Evolutionary conservation across 1,140 invertebrate genomes (phyloP), one percentile per base, ranked within the genome.

Genomic region (Bombus affinis): DNA sequence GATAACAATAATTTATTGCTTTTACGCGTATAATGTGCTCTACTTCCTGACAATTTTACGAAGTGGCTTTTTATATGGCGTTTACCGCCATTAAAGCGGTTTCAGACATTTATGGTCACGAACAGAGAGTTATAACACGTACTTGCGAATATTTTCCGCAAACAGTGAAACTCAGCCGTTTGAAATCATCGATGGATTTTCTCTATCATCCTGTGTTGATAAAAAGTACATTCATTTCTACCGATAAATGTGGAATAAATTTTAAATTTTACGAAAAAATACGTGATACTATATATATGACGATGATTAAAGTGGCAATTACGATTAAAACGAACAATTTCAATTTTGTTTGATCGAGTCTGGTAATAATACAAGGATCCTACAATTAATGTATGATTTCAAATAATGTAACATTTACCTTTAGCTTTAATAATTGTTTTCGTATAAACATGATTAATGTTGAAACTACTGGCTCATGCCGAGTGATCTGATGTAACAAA

Each of bases 111-210:
- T 35, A 15, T 42, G 28, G 75, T 18, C n/a, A 47, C 37, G 53
- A 74, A 47, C 2, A 65, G 32, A n/a, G 22, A 65, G 65, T 37
- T 71, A 53, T 25, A 39, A 28, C 37, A 59, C 71, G 47, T 39
- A 28, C 37, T 10, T 39, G 53, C 39, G 57, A 47, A 6, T 73
- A 28, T 1, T 32, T 62, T 13, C 39, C 66, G 47, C 42, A 71
- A 85, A 89, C 70, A 42, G 6, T 42, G 13, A 72, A 72, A 39
- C 81, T 68, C 47, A 22, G 47, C 6, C 47, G 47, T 53, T 53
- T 0, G 18, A 53, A 53, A 53, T 22, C 18, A 22, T 53, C 47
- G 47, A 53, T 8, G 15, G 47, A 8, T 53, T 53, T 53, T 53
- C 47, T 53, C 47, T 22, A 22, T 22, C 47, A 18, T 53, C 5